Evolutionary conservation across 1,140 invertebrate genomes (phyloP), one percentile per base, ranked within the genome.

Genomic region (Drosophila equinoxialis): DNA sequence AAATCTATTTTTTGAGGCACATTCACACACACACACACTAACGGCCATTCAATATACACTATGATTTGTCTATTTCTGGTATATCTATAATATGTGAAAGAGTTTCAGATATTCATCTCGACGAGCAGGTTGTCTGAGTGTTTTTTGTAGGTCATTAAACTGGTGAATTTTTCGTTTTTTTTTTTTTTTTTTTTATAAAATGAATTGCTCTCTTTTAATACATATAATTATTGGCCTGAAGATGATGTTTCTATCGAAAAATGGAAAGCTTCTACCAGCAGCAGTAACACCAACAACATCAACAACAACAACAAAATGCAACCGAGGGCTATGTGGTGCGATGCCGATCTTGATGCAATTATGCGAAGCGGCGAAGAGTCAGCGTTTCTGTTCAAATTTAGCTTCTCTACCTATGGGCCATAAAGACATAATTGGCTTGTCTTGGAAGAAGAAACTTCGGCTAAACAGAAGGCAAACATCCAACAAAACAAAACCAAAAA

Each of bases 181-280:
- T 39, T 3, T 2, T 39, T 39, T 23, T 23, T 23, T 51, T 79
- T 86, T 68, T 73, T 37, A 11, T 13, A 8, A 39, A 39, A 39
- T 69, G 79, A 86, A 86, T 87, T 67, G 72, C 62, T 76, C 37
- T 73, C 37, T 77, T 83, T 83, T 74, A 79, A 86, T 86, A 82
- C 68, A 74, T 86, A 83, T 82, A 86, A 86, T 83, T 87, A 83
- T 78, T 17, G 33, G 63, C 61, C 57, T 23, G 41, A 68, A 61
- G 13, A 11, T 51, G 65, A 65, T 74, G 68, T 76, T 72, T 61
- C 63, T 51, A 20, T 33, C 51, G 48, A 66, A 55, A 30, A 74
- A 66, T 60, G 37, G 42, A 74, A 82, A 72, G 45, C 55, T 48
- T 33, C 30, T 45, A 58, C 8, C 45, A 23, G 11, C 20, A 37